Base-by-base conservation (phyloP, 1,140 invertebrate species). In the Hylaeus anthracinus region DNA sequence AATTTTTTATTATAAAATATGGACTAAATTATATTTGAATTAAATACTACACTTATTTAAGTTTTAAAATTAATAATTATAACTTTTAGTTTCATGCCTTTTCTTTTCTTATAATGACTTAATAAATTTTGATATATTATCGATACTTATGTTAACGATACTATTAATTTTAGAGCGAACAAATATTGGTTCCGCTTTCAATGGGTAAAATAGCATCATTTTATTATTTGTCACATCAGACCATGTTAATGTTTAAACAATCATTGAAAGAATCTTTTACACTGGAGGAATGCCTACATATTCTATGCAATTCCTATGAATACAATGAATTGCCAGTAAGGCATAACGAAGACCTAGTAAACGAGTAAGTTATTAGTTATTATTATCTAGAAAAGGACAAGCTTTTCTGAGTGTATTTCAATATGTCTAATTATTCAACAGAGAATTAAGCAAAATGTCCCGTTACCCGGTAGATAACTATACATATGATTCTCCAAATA, bases 341-440 rank as follows among this genome's bases (percentile, higher is more conserved):
- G 67, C 99, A 99, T 91, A 99, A 99, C 93, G 99, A 99, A 94
- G 99, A 99, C 92, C 94, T 97, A 79, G 94, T 98, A 61, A 99
- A 99, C 92, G 97, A 96, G 97, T 98, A 93, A 90, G 91, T 92
- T 51, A 58, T 26, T 67, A 14, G 67, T 56, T 75, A 1, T 64
- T 72, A 64, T 1, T 45, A 43, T 10, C 69, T 37, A 63, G 39
- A 14, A 72, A 65, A 41, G 8, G 37, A n/a, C 8, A 56, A 37
- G 12, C 37, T 14, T 72, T 5, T 39, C 15, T 48, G 39, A 10
- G 0, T 43, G 41, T 74, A 9, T 26, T 60, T 8, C 56, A 74
- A 82, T 39, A 48, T 65, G 3, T n/a, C 0, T 58, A 67, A 41
- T 72, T 56, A 15, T 84, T 82, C 94, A 94, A 37, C 91, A 98